Percentiles rank a stretch among this genome's conserved stretches.
These are phyloP conservation scores for Hybos culiciformis DNA, from an alignment of 2,888 invertebrate genomes.

Conservation along the genomic window DNA sequence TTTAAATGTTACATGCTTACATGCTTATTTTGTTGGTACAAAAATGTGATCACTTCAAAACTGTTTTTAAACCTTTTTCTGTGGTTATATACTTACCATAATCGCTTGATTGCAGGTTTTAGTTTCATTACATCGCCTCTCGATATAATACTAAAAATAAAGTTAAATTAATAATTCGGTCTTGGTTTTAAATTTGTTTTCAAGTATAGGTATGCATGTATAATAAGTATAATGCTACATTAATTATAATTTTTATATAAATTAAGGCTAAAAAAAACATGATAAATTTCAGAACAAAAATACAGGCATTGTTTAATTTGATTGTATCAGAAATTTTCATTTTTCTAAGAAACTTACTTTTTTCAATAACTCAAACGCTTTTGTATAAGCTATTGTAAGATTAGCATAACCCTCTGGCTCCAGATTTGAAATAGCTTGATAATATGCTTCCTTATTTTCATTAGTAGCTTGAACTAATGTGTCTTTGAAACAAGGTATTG, in stretches of 20 bases:
- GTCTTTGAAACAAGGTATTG: constrained; percentile 74
- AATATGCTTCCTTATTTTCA: constrained; percentile 67
- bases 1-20: no score
- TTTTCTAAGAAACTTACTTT: constrained; percentile 43
- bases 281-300: neutral
- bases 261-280: neutral
- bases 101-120: constrained; percentile 83
- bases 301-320: neutral
- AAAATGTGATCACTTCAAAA: no score
- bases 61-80: no score
- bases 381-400: constrained; percentile 63
- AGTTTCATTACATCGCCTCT: constrained; percentile 40
- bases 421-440: constrained; percentile 50
- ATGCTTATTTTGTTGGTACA: no score
- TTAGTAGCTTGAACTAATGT: constrained; percentile 77
- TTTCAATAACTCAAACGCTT: constrained; percentile 70
- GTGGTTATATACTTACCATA: no score
- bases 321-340: neutral
- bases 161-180: neutral
- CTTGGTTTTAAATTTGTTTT: no score
- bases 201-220: no score
- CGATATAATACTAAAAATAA: constrained; percentile 36
- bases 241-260: no score
- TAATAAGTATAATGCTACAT: no score
- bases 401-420: constrained; percentile 67